A percentile compares a stretch with the other conserved stretches of the same genome.
These are phyloP conservation scores for Coluber constrictor DNA, from an alignment of 2,797 vertebrate species.

Conservation along the genomic window DNA sequence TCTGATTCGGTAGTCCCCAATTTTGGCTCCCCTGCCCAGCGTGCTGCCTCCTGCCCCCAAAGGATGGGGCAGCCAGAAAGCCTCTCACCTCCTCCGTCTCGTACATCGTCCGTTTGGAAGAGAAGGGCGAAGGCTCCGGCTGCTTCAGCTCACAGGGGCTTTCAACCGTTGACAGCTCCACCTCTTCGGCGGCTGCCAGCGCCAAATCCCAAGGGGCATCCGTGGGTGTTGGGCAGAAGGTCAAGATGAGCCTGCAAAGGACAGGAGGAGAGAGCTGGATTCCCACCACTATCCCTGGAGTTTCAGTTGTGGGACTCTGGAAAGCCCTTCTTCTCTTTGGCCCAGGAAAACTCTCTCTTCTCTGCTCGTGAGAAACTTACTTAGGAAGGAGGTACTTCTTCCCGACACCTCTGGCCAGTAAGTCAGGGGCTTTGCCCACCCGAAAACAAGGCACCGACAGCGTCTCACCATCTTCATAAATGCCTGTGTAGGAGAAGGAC, in stretches of 20 bases:
- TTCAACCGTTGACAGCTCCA: conserved; percentile 80
- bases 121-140: conserved; percentile 87
- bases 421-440: conserved; percentile 78
- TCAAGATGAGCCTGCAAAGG: conserved; percentile 76
- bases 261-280: background rate
- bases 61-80: background rate
- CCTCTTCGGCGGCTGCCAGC: conserved; percentile 61
- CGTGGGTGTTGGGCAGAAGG: conserved; percentile 65
- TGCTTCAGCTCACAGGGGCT: conserved; percentile 85
- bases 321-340: background rate
- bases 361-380: conserved; percentile 44
- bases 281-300: too few species aligned
- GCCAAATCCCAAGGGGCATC: conserved; percentile 57
- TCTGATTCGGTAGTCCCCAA: background rate
- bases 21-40: background rate
- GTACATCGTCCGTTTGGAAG: conserved; percentile 93
- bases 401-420: conserved; percentile 56
- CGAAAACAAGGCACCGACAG: conserved; percentile 83
- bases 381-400: conserved; percentile 62
- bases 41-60: too few species aligned
- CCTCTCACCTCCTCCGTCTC: conserved; percentile 87
- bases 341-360: background rate
- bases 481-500: conserved; percentile 66
- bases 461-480: conserved; percentile 83
- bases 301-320: too few species aligned